phyloP scores from a whole-genome alignment of 1,140 invertebrate species.

The Orchesella cincta region DNA sequence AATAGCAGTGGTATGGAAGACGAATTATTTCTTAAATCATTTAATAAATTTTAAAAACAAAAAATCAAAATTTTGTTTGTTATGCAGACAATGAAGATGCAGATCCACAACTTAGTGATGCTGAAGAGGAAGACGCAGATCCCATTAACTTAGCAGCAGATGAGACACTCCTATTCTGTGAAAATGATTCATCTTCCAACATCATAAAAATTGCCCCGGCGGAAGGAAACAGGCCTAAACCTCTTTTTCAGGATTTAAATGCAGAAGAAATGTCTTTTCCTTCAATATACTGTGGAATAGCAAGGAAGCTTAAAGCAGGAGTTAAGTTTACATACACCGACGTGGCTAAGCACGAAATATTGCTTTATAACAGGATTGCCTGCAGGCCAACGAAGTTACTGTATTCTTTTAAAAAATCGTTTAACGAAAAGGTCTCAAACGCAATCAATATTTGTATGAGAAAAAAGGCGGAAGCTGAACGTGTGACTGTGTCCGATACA shows the following conservation, averaged over 20 bases:
- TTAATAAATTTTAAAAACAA: background rate
- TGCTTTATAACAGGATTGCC: conserved; percentile 13
- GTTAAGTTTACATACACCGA: conserved; percentile 33
- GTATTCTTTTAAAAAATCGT: background rate
- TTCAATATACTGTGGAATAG: conserved; percentile 50
- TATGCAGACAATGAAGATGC: background rate
- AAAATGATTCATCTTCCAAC: too few species aligned
- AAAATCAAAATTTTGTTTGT: background rate
- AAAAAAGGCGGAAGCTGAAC: conserved; percentile 42
- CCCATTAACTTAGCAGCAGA: background rate
- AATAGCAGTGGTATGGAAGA: background rate
- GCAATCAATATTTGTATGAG: conserved; percentile 45
- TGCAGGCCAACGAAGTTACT: conserved; percentile 7
- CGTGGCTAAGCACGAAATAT: conserved; percentile 28
- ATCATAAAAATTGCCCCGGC: background rate
- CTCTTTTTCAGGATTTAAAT: conserved; percentile 32
- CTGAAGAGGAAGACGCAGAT: background rate
- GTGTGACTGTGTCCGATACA: conserved; percentile 19
- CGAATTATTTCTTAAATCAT: background rate
- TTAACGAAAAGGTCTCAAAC: conserved; percentile 26
- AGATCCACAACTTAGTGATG: background rate
- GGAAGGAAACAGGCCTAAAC: background rate
- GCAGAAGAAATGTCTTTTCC: conserved; percentile 52
- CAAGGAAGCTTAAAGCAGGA: conserved; percentile 36
- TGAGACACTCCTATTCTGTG: background rate